Base-by-base conservation (phyloP, 2,888 invertebrate genomes). In the Volucella zonaria region DNA sequence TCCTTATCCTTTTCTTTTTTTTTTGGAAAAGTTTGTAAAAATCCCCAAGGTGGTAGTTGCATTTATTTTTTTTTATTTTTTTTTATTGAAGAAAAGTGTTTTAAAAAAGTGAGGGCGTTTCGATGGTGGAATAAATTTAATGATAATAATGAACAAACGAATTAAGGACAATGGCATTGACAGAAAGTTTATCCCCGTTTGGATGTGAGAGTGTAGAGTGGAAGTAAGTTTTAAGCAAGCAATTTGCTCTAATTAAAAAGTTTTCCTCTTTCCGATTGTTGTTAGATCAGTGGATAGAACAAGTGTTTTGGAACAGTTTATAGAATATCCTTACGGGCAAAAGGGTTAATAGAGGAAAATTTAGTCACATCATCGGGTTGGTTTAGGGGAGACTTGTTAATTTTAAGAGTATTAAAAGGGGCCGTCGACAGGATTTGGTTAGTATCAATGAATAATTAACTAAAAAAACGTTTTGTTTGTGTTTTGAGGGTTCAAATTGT, bases 201-300 rank as follows among this genome's bases (percentile, higher is more conserved):
- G 47, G 68, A 40, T 42, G 42, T 9, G 10, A 23, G 18, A 31
- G 31, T 31, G 6, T 6, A 31, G 31, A 31, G 31, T 31, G 31
- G 6, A 40, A 45, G 52, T 47, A 71, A 74, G 68, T 52, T 82
- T 64, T 75, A 64, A 75, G 78, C 64, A 64, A 68, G 78, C 78
- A 78, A 78, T 82, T 82, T 75, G 74, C 54, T 82, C 64, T 75
- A 82, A 82, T 78, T 78, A 78, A 79, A 82, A 82, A 75, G 74
- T 82, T 74, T 51, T 38, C 12, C 23, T 43, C 12, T 14, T 58
- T 31, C 14, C 40, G 12, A 23, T 54, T 14, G 43, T 54, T 14
- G 43, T 51, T 23, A 23, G 45, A 14, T 31, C 31, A 31, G 31
- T 31, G 54, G 23, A 12, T 9, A 45, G 43, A 59, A 67, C 23